A percentile compares a stretch with the other conserved stretches of the same genome.
Conservation (phyloP, 2,113 vertebrate genomes). For the Chascanopsetta lugubris region DNA sequence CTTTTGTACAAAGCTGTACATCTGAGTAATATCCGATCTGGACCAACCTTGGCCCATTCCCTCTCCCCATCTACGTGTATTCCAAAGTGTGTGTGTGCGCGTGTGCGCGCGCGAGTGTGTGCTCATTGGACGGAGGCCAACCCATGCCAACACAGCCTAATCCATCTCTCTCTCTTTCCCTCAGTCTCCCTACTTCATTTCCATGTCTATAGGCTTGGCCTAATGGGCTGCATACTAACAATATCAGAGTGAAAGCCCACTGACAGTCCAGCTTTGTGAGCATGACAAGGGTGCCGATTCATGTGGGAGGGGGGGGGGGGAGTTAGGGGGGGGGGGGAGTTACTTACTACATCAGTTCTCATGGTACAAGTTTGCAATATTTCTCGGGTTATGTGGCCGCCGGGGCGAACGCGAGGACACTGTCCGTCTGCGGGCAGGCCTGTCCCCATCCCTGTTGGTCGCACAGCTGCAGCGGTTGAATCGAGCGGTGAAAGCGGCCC, state of each 20-base stretch:
- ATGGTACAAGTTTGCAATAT: conserved; percentile 78
- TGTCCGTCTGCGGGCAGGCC: conserved; percentile 38
- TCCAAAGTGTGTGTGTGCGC: conserved; percentile 19
- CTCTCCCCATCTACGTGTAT: conserved; percentile 46
- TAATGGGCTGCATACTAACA: conserved; percentile 89
- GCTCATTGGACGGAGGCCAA: conserved; percentile 78
- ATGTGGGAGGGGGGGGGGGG: conserved; percentile 84
- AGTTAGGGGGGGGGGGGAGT: conserved; percentile 81
- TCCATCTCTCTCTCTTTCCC: conserved; percentile 78
- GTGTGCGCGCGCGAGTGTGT: conserved; percentile 40
- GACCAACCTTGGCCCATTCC: conserved; percentile 55
- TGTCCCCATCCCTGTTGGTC: conserved; percentile 41
- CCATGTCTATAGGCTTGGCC: conserved; percentile 87
- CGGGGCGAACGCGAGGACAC: conserved; percentile 41
- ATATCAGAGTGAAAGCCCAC: conserved; percentile 83
- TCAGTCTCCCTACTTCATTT: conserved; percentile 83
- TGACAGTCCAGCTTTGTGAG: conserved; percentile 88
- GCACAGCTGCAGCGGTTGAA: conserved; percentile 57
- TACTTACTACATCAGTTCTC: conserved; percentile 81
- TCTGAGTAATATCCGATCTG: conserved; percentile 71
- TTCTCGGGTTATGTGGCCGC: conserved; percentile 61
- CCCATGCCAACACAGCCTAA: conserved; percentile 83
- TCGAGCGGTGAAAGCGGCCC: conserved; percentile 19
- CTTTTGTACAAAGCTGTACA: conserved; percentile 65
- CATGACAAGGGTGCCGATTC: conserved; percentile 84